Base-by-base conservation (phyloP, 2,888 invertebrate genomes). In the Galerucella pusilla region DNA sequence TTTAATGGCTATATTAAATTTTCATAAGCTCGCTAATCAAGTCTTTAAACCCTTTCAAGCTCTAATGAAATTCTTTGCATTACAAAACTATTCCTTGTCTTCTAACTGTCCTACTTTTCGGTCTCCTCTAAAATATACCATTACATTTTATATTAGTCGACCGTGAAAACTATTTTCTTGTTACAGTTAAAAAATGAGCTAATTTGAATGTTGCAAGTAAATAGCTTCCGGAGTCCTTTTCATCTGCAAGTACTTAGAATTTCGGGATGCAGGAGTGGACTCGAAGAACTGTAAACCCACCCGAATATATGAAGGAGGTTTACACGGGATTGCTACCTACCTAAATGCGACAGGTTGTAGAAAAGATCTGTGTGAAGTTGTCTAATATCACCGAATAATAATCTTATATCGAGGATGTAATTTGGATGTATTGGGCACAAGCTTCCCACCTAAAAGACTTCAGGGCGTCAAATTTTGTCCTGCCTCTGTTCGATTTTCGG, bases 181-280 rank as follows among this genome's bases (percentile, higher is more conserved):
- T 42, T 63, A 42, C 42, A 5, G 63, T 42, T 63, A 42, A 63
- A 45, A 42, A 63, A 63, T 63, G 45, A 16, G 63, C 42, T 60
- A 60, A 69, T 59, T 69, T 69, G 28, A 59, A 69, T 46, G 60
- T 69, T 63, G 28, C 9, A 42, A 69, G 46, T 69, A 69, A 69
- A 69, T 61, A 42, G 46, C 61, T 25, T 14, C n/a, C 7, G 6
- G 25, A 28, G 49, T 35, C 61, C 52, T 25, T 35, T 46, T 69
- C 63, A 63, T 69, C 61, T 61, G 49, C 49, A 35, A 35, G 25
- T 14, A 61, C 20, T 28, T 16, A 7, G 35, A 5, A 35, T 35
- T 35, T 63, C 25, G 4, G 14, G 42, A 35, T 10, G 12, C 63
- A 63, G 63, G 10, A 42, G 7, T 5, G 63, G 63, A 63, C 45